Evolutionary conservation across 2,113 vertebrate genomes (phyloP).

Genomic region (Maccullochella peelii): DNA sequence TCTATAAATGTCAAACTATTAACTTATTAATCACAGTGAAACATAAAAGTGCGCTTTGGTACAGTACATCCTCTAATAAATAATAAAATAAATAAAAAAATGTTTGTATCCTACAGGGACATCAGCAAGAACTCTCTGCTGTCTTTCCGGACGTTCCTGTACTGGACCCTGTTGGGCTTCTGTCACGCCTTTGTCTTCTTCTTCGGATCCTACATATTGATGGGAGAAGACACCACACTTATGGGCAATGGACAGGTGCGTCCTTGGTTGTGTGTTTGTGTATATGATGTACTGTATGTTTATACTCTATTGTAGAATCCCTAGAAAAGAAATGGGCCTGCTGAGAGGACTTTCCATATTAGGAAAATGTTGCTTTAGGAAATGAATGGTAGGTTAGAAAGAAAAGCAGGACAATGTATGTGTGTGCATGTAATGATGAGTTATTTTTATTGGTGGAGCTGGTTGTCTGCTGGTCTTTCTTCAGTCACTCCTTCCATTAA

Average conservation of each 20-base stretch:
- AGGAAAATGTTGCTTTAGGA: conserved; percentile 6
- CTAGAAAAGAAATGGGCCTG: background rate
- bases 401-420: background rate
- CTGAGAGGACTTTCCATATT: background rate
- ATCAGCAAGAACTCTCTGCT: conserved; percentile 95
- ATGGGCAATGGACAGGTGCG: conserved; percentile 97
- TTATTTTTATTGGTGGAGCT: conserved; percentile 28
- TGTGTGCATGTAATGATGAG: conserved; percentile 28
- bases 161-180: conserved; percentile 97
- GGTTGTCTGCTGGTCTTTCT: conserved; percentile 38
- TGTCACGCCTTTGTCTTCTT: conserved; percentile 97
- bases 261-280: conserved; percentile 6
- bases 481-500: conserved; percentile 6
- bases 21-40: conserved; percentile 20
- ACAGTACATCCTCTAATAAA: background rate
- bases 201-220: conserved; percentile 95
- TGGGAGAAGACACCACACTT: conserved; percentile 94
- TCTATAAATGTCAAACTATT: background rate
- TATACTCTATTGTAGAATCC: background rate
- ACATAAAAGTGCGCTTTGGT: background rate
- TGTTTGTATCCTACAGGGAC: conserved; percentile 86
- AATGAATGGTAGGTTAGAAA: background rate
- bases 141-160: conserved; percentile 94
- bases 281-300: background rate
- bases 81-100: background rate